Evolutionary conservation across 2,113 vertebrate species (phyloP).

Genomic region (Sylvilagus bachmani): DNA sequence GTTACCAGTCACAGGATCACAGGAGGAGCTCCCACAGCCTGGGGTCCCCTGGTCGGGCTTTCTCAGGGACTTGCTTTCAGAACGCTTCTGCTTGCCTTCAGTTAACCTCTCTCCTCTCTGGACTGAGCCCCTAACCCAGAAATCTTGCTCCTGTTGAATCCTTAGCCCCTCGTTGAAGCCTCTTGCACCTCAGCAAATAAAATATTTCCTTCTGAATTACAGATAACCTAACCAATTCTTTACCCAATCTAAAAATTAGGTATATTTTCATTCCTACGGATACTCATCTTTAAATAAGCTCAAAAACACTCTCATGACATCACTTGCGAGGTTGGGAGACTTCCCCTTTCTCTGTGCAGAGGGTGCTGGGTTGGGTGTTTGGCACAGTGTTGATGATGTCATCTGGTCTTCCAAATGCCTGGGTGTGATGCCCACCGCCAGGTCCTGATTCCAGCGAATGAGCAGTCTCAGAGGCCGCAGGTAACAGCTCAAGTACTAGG

Average conservation of each 20-base stretch:
- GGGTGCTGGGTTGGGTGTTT: too few species aligned
- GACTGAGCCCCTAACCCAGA: neutral
- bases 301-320: neutral
- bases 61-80: neutral
- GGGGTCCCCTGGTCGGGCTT: too few species aligned
- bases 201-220: neutral
- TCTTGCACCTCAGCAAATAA: neutral
- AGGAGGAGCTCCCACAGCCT: neutral
- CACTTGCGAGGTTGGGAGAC: neutral
- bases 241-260: neutral
- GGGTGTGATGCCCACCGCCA: too few species aligned
- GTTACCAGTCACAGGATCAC: neutral
- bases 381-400: too few species aligned
- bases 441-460: too few species aligned
- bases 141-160: neutral
- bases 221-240: conserved; percentile 24
- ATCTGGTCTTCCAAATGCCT: too few species aligned
- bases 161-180: neutral
- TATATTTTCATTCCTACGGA: neutral
- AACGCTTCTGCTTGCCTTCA: neutral
- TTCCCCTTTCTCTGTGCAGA: neutral
- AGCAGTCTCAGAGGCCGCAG: too few species aligned
- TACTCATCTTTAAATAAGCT: neutral
- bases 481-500: too few species aligned
- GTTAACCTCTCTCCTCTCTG: neutral